phyloP scores from a whole-genome alignment of 1,140 invertebrate species.

The Homarus americanus region DNA sequence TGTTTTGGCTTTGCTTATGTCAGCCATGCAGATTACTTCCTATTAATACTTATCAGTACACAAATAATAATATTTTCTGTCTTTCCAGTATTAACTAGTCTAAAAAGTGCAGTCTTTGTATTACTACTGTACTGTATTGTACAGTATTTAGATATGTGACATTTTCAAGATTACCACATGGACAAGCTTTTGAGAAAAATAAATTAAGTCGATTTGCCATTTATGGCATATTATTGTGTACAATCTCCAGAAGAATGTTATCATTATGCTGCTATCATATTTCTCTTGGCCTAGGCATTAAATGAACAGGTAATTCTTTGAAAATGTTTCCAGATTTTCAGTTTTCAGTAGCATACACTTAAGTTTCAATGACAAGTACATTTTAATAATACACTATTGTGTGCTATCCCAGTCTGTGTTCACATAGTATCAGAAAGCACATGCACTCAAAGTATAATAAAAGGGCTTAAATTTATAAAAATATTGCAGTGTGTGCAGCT shows the following conservation, averaged over 20 bases:
- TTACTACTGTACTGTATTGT: not conserved
- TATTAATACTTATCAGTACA: slow-evolving; percentile 20
- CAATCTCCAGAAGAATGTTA: not conserved
- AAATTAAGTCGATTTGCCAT: not conserved
- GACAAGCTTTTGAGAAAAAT: too few species aligned
- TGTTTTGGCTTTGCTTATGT: slow-evolving; percentile 52
- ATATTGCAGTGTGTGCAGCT: not conserved
- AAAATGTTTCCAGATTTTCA: not conserved
- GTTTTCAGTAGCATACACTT: not conserved
- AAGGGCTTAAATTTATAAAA: not conserved
- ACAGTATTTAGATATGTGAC: not conserved
- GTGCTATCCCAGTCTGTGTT: not conserved
- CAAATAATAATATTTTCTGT: slow-evolving; percentile 24
- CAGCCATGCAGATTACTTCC: slow-evolving; percentile 60
- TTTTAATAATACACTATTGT: not conserved
- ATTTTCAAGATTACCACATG: not conserved
- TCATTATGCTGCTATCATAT: not conserved
- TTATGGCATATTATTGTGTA: not conserved
- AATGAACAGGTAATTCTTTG: not conserved
- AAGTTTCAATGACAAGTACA: not conserved
- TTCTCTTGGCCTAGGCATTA: too few species aligned
- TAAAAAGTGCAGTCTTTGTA: too few species aligned
- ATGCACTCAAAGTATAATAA: not conserved
- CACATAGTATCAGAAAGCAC: not conserved
- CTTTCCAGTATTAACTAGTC: not conserved